These are phyloP conservation scores for Chaenodraco wilsoni DNA, from an alignment of 2,797 vertebrate genomes.

Conservation along the genomic window DNA sequence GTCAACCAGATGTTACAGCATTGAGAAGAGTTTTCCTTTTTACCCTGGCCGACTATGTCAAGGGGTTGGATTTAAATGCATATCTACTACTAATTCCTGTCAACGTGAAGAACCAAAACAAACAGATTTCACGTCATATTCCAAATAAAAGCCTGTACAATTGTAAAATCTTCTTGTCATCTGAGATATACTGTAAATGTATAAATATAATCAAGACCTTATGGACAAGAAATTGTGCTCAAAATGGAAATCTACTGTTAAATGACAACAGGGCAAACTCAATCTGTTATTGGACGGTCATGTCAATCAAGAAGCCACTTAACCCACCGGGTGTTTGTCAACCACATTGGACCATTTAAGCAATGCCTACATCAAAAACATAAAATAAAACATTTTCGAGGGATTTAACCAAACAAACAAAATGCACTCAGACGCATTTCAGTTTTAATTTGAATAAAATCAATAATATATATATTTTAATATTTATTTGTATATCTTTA, in stretches of 20 bases:
- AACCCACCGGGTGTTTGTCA: background rate
- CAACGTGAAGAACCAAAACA: background rate
- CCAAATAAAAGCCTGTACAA: background rate
- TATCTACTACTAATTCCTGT: background rate
- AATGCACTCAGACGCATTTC: background rate
- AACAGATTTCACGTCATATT: background rate
- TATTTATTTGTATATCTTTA: background rate
- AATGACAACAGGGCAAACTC: background rate
- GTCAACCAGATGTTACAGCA: too few species aligned
- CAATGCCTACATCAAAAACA: background rate
- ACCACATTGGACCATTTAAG: background rate
- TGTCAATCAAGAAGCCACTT: background rate
- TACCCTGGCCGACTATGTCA: background rate
- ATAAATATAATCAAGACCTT: background rate
- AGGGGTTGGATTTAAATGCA: background rate
- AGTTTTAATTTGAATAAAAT: background rate
- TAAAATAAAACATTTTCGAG: too few species aligned
- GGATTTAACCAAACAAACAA: background rate
- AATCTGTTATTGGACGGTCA: slow-evolving; percentile 4
- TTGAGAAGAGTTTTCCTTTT: background rate
- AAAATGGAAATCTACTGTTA: background rate
- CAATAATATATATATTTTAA: background rate
- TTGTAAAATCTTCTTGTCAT: background rate
- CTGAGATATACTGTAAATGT: background rate
- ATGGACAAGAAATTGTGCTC: background rate